Evolutionary conservation across 2,113 vertebrate species (phyloP).

Genomic region (Channa maculata): DNA sequence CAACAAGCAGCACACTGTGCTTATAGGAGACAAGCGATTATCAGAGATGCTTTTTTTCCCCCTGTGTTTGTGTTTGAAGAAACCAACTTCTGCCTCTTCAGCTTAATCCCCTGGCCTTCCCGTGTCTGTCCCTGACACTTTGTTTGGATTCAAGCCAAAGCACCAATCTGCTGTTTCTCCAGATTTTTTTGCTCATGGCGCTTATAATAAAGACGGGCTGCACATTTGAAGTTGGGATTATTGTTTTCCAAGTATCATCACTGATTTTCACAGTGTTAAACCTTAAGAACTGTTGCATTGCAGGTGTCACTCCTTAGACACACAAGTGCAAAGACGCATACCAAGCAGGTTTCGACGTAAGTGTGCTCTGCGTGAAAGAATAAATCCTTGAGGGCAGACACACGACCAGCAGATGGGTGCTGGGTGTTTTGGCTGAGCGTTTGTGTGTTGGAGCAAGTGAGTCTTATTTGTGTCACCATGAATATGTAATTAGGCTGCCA

Average conservation of each 20-base stretch:
- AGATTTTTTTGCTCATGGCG: slow-evolving; percentile 42
- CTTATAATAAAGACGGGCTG: slow-evolving; percentile 20
- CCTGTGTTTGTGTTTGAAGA: slow-evolving; percentile 18
- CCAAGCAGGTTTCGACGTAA: slow-evolving; percentile 7
- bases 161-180: slow-evolving; percentile 57
- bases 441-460: slow-evolving; percentile 60
- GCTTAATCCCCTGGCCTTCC: slow-evolving; percentile 47
- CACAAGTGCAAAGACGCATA: neutral
- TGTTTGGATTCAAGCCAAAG: slow-evolving; percentile 61
- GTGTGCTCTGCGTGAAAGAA: slow-evolving; percentile 11
- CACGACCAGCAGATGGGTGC: slow-evolving; percentile 73
- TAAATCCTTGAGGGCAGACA: slow-evolving; percentile 58
- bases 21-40: slow-evolving; percentile 57
- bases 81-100: slow-evolving; percentile 45
- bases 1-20: slow-evolving; percentile 51
- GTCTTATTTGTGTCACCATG: slow-evolving; percentile 75
- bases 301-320: slow-evolving; percentile 12
- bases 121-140: slow-evolving; percentile 48
- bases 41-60: slow-evolving; percentile 16
- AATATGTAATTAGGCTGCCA: slow-evolving; percentile 76
- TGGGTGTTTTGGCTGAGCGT: slow-evolving; percentile 58
- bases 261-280: neutral
- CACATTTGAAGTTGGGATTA: slow-evolving; percentile 1
- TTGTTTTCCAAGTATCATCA: neutral
- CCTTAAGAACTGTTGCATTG: neutral